phyloP scores from a whole-genome alignment of 2,888 invertebrate species.

The Diadegma fenestrale region DNA sequence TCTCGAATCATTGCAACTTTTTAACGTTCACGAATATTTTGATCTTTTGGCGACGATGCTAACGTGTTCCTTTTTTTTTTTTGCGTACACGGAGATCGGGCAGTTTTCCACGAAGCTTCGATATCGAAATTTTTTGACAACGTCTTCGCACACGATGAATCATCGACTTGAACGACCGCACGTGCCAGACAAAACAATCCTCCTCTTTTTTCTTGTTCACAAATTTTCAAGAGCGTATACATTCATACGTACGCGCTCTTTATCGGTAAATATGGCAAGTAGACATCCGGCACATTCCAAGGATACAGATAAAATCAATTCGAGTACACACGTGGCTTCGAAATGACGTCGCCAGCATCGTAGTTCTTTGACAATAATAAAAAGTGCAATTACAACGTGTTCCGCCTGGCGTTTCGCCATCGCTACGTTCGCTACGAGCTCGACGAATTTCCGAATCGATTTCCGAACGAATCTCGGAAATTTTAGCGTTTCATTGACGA shows the following conservation, averaged over 20 bases:
- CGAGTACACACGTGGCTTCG: conserved; percentile 2
- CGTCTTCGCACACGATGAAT: neutral
- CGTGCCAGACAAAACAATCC: conserved; percentile 45
- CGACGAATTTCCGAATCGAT: neutral
- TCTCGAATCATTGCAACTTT: conserved; percentile 6
- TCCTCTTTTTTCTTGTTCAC: neutral
- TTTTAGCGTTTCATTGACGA: no score
- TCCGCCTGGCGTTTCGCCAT: neutral
- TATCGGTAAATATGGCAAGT: conserved; percentile 1
- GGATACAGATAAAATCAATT: conserved; percentile 30
- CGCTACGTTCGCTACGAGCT: neutral
- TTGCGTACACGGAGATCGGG: neutral
- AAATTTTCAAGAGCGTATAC: neutral
- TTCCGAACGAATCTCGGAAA: no score
- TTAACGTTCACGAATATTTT: neutral
- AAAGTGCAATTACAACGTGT: conserved; percentile 10
- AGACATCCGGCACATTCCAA: conserved; percentile 30
- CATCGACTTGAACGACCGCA: conserved; percentile 26
- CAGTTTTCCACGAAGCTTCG: neutral
- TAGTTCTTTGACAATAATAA: neutral
- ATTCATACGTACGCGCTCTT: neutral
- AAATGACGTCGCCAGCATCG: conserved; percentile 10
- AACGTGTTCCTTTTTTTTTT: neutral
- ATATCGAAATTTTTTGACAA: neutral
- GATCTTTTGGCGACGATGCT: neutral